Evolutionary conservation across 2,797 vertebrate genomes (phyloP), one percentile per base, ranked within the genome.

Genomic region (Cygnus olor): DNA sequence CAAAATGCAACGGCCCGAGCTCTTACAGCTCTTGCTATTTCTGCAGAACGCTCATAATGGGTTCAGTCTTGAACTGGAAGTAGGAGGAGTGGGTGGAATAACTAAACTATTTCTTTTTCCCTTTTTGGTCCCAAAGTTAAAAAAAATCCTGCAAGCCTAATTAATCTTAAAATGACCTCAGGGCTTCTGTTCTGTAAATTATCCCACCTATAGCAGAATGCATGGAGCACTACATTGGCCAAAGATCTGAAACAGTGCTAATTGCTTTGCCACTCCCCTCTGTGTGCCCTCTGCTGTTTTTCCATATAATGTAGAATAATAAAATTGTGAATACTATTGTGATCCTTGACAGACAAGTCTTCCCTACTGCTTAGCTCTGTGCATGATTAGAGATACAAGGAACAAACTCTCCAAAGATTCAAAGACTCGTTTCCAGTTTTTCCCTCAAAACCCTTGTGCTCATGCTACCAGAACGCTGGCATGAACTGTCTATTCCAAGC

Each of bases 201-300:
- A 94, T 90, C 90, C 90, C 86, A 84, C 71, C 78, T 80, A 7
- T 32, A 89, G 79, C 54, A 84, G 78, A 5, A 2, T 40, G 11
- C 74, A 90, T 1, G 1, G 80, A 93, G 40, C 56, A 45, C 25
- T 27, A 38, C 8, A 76, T 22, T 80, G 84, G 93, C 69, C 82
- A 85, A 95, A 94, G 81, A 80, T 74, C 92, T 95, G 80, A 85
- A 95, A 90, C 2, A 1, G 53, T 9, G 0, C 57, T 89, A 92
- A 94, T 19, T 78, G 84, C 84, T 92, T 82, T 87, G 87, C 83
- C 90, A 89, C 91, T 94, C 85, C 93, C 51, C 68, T 70, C 36
- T 1, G 2, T 0, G 0, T 2, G 0, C 53, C 68, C 84, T 85
- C 87, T 6, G 3, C 18, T 86, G 47, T 73, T 95, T 86, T 92